A percentile compares a stretch with the other conserved stretches of the same genome.
phyloP scores from a whole-genome alignment of 2,113 vertebrate genomes.

The Eidolon helvum region DNA sequence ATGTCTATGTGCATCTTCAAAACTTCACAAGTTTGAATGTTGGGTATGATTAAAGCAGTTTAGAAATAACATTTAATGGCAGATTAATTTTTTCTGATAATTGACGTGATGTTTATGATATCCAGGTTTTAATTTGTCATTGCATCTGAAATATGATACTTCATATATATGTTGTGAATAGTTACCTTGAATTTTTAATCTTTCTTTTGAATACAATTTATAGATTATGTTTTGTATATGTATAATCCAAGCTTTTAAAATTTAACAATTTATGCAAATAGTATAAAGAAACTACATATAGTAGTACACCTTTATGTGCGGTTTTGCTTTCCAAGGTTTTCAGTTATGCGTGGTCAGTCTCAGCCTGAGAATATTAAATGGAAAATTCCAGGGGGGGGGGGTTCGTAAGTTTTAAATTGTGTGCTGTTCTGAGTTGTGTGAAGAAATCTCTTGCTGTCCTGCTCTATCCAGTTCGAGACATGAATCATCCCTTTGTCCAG shows the following conservation, averaged over 20 bases:
- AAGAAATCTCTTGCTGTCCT: background rate
- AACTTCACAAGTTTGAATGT: background rate
- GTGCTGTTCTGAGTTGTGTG: background rate
- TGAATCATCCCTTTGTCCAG: background rate
- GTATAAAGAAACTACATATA: background rate
- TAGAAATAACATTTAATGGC: conserved; percentile 12
- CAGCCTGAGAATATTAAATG: background rate
- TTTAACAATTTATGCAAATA: background rate
- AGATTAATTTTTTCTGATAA: background rate
- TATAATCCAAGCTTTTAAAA: background rate
- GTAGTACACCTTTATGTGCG: background rate
- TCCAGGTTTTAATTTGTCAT: background rate
- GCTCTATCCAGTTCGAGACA: background rate
- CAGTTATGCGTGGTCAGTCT: background rate
- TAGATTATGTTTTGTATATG: background rate
- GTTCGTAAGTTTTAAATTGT: background rate
- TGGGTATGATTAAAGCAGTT: conserved; percentile 3
- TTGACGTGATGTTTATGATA: background rate
- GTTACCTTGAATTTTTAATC: background rate
- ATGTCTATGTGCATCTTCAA: background rate
- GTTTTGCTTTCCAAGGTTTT: background rate
- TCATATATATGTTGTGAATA: background rate
- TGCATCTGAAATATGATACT: background rate
- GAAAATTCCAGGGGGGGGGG: background rate
- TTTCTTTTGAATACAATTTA: background rate